Evolutionary conservation across 2,113 vertebrate genomes (phyloP), one percentile per base, ranked within the genome.

Genomic region (Lophius piscatorius): DNA sequence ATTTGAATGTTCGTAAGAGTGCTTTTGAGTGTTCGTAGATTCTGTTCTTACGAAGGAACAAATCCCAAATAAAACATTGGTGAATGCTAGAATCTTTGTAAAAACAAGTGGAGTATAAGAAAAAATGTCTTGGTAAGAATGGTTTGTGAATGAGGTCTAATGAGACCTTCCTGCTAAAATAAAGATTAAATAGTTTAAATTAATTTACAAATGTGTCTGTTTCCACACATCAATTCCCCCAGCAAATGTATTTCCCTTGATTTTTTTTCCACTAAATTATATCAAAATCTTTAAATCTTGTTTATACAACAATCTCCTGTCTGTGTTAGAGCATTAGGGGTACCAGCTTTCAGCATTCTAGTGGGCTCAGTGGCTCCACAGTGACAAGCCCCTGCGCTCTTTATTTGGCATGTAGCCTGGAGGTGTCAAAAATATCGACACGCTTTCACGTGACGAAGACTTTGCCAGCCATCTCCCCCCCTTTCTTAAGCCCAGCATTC

Each of bases 371-470:
- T 16, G 72, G 80, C 87, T 83, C 78, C 85, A 85, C 86, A 69
- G 81, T 71, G 54, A 86, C 82, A 78, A 80, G 65, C 80, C 74
- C 68, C 89, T 79, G 59, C 83, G 78, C 85, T 86, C 87, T 91
- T 91, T 89, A 89, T 91, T 89, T 89, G 83, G 78, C 70, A 64
- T 55, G 57, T 74, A 85, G 89, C 90, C 85, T 78, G 71, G 85
- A 90, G 87, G 88, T 93, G 92, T 93, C 92, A 93, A 79, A 91
- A 92, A 88, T 92, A 91, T 89, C 76, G 92, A 93, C 89, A 93
- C 92, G 91, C 90, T 93, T 91, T 92, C 86, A 88, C 82, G 84
- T 91, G 91, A 93, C 80, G 82, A 80, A 90, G 87, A 90, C 87
- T 90, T 87, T 88, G 85, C 83, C 87, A 84, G 85, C 68, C 74